A percentile compares a stretch with the other conserved stretches of the same genome.
Conservation (phyloP, 2,113 vertebrate genomes). For the Pomatostomus ruficeps region DNA sequence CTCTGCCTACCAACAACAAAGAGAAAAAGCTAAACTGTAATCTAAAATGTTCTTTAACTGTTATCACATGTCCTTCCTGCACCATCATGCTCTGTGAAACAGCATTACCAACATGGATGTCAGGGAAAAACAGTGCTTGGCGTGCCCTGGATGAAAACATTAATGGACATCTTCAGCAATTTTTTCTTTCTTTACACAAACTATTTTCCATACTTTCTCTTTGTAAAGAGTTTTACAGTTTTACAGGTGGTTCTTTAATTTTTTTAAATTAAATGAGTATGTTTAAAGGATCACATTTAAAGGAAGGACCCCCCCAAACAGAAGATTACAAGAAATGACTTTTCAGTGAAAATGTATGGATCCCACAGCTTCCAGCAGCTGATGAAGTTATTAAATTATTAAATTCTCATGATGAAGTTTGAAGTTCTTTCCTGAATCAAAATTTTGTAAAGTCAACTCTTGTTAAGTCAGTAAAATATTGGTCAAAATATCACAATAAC, state of each 20-base stretch:
- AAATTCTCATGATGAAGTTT: neutral
- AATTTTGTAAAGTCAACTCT: neutral
- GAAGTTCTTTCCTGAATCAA: neutral
- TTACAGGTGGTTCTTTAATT: neutral
- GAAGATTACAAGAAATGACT: neutral
- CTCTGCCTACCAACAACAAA: neutral
- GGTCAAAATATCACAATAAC: neutral
- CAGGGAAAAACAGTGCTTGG: neutral
- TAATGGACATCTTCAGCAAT: neutral
- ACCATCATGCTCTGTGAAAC: neutral
- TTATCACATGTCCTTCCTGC: neutral
- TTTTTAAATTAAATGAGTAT: neutral
- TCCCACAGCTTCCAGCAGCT: neutral
- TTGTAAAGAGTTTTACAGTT: neutral
- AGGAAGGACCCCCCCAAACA: neutral
- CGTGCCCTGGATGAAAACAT: neutral
- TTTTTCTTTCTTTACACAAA: neutral
- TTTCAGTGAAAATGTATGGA: neutral
- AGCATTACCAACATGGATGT: neutral
- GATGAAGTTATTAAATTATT: fast-evolving
- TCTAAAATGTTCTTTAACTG: neutral
- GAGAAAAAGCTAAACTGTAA: neutral
- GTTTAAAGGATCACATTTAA: neutral
- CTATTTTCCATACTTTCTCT: neutral
- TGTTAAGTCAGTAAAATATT: neutral